These are phyloP conservation scores for Drosophila pandora DNA, from an alignment of 1,140 invertebrate species.

Conservation along the genomic window DNA sequence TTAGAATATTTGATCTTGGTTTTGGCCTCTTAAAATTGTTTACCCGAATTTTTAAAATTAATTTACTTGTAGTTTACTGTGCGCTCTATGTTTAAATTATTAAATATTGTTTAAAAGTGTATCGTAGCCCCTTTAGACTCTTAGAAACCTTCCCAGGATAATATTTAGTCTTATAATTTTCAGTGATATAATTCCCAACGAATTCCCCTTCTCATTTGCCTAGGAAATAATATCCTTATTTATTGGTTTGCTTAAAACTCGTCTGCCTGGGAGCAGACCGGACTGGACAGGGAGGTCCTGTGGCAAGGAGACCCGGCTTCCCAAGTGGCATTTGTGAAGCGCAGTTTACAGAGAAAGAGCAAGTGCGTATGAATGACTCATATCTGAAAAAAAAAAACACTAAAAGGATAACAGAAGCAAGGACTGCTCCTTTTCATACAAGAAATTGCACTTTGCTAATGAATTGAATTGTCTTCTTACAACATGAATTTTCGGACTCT, in stretches of 20 bases:
- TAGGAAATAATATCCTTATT: constrained; percentile 16
- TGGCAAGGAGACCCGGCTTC: not conserved
- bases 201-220: not conserved
- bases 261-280: not conserved
- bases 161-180: not conserved
- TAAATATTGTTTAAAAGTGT: no score
- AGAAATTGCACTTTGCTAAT: constrained; percentile 80
- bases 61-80: not conserved
- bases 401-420: constrained; percentile 24
- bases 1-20: not conserved
- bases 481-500: constrained; percentile 14
- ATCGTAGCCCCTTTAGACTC: no score
- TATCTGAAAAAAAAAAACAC: constrained; percentile 4
- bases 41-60: no score
- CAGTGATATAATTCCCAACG: not conserved
- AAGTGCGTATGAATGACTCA: constrained; percentile 48
- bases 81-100: no score
- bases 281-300: not conserved
- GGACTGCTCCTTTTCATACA: constrained; percentile 47
- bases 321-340: not conserved
- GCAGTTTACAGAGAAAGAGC: constrained; percentile 7
- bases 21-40: not conserved
- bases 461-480: constrained; percentile 70
- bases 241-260: constrained; percentile 15
- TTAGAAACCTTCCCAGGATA: not conserved